phyloP scores from a whole-genome alignment of 2,888 invertebrate genomes.

The Eilema depressum region DNA sequence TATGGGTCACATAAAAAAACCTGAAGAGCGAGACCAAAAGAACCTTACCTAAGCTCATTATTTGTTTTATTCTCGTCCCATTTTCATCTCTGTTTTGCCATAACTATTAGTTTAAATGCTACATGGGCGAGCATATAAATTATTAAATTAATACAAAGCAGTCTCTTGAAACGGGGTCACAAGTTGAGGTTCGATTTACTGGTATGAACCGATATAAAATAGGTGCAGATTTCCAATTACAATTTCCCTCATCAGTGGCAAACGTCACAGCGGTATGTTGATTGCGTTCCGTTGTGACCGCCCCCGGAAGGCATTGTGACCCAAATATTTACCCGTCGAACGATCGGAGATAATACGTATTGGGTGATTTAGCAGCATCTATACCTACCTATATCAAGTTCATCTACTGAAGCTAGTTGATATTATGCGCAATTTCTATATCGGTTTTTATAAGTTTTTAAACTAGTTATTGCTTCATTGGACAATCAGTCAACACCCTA shows the following conservation, averaged over 20 bases:
- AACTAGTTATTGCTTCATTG: neutral
- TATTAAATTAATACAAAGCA: constrained; percentile 6
- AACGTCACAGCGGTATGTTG: constrained; percentile 62
- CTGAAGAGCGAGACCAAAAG: too few relatives aligned
- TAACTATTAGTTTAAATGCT: constrained; percentile 25
- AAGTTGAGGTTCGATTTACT: constrained; percentile 6
- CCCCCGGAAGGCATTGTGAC: constrained; percentile 72
- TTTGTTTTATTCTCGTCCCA: neutral
- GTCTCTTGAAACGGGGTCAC: constrained; percentile 9
- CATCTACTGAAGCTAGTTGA: neutral
- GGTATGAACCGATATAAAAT: constrained; percentile 29
- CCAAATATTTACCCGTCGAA: constrained; percentile 60
- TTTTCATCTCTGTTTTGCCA: neutral
- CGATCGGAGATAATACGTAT: constrained; percentile 53
- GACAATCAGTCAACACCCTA: too few relatives aligned
- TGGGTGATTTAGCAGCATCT: constrained; percentile 44
- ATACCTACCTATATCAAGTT: constrained; percentile 15
- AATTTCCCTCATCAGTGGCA: constrained; percentile 48
- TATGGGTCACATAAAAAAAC: too few relatives aligned
- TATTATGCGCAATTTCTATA: neutral
- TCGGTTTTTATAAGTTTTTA: neutral
- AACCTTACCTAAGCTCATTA: too few relatives aligned
- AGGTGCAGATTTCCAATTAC: constrained; percentile 44
- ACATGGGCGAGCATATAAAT: neutral
- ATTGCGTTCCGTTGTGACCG: constrained; percentile 66